Base-by-base conservation (phyloP, 2,113 vertebrate species). In the Lophura nycthemera region DNA sequence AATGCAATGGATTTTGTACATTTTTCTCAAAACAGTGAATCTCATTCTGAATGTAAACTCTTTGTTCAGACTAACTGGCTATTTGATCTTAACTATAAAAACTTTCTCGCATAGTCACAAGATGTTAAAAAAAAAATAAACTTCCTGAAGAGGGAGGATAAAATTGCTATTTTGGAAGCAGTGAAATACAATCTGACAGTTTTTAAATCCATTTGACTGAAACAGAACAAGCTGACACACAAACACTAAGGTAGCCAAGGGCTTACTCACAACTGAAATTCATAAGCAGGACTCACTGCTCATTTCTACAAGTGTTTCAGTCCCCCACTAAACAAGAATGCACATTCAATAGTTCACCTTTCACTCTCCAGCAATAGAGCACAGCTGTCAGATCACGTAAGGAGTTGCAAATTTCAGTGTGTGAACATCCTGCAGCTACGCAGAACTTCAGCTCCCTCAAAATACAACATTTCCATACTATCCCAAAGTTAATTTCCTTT, bases 1-100 rank as follows among this genome's bases (percentile, higher is more conserved):
- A 6, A 25, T 0, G 22, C 17, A 34, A 20, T 6, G 3, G 47
- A 30, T 67, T 64, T 64, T 1, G 30, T 1, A 8, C 1, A 1
- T 13, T 74, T 64, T 48, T 45, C 42, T 34, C 52, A 22, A n/a
- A 82, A 16, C 57, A 32, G 14, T 4, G 14, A 25, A 75, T 59
- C 64, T 78, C 36, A 22, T 20, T 18, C 47, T 8, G 7, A 43
- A 34, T 4, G 3, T 45, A n/a, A 47, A 47, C 34, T 45, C 20
- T 48, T 30, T 59, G 54, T 52, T n/a, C 8, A 8, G 11, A 52
- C 72, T 14, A 48, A 5, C 32, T 4, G 38, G 27, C 36, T 45
- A 11, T 11, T 70, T 1, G 1, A n/a, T 10, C 57, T 8, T 8
- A 81, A 54, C 40, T 1, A 11, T 2, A 13, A 19, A 6, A 0